Conservation (phyloP, 2,797 vertebrate species). For the Muscicapa striata region DNA sequence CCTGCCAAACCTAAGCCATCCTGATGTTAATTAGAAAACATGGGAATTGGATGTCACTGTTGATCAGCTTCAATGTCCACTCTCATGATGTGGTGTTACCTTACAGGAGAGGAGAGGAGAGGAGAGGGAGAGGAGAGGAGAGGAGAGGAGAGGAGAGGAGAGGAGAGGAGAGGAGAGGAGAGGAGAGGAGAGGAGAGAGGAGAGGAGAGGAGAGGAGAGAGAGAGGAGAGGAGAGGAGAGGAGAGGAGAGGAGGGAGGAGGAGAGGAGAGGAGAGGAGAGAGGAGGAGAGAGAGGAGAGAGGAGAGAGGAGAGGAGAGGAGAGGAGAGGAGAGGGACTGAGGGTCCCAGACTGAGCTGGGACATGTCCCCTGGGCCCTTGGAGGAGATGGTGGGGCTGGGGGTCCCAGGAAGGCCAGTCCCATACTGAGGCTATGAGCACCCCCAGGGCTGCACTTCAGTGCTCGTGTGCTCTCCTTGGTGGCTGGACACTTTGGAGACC, state of each 20-base stretch:
- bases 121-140: too few species aligned
- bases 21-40: accelerated
- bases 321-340: not conserved
- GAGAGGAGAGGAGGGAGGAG: accelerated
- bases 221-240: too few species aligned
- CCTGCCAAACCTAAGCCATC: not conserved
- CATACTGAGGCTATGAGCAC: not conserved
- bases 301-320: too few species aligned
- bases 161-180: too few species aligned
- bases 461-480: not conserved
- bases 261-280: too few species aligned
- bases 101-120: not conserved
- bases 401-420: not conserved
- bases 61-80: not conserved
- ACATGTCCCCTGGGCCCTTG: not conserved
- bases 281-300: too few species aligned
- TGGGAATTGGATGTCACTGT: not conserved
- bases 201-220: too few species aligned
- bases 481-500: not conserved
- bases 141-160: too few species aligned
- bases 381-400: not conserved
- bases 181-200: not conserved
- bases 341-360: not conserved
- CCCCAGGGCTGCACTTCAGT: not conserved
- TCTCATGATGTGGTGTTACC: not conserved